Evolutionary conservation across 2,888 invertebrate species (phyloP), one percentile per base, ranked within the genome.

Genomic region (Xylota segnis): DNA sequence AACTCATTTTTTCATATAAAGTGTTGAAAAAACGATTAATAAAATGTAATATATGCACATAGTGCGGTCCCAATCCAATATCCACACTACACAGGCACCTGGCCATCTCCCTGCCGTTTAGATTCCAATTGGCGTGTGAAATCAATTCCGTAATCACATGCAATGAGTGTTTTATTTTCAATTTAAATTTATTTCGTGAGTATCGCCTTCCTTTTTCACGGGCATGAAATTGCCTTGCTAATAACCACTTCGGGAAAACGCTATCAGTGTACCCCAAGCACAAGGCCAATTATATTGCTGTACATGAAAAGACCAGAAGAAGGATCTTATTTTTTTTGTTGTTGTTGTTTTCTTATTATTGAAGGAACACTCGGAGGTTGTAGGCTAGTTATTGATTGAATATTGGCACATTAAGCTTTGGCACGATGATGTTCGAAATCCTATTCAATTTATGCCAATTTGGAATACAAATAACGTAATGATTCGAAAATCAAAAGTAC

Each of bases 91-190:
- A 12, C 59, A 40, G 40, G 18, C n/a, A 40, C 40, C 59, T 59
- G 37, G 40, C 37, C 59, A 59, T 14, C 40, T 59, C 23, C 2
- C 10, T 37, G 6, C 10, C 37, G 10, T 59, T 59, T 40, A 23
- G 12, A 23, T 14, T 9, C 1, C 32, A 50, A 65, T 65, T 66
- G 66, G 27, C 37, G 16, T 70, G 70, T 56, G 43, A 45, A 70
- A 45, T 70, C 56, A 56, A 27, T 45, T 43, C 12, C 43, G 56
- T 70, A 68, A 68, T 52, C 40, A 37, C 66, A 37, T 50, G 23
- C 52, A 52, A 37, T 66, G 37, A 29, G 56, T 56, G 56, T 54
- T 43, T 68, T 32, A 68, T 68, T 68, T 54, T 43, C 68, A 70
- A 61, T 45, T 29, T 29, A 61, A 61, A 43, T 45, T 61, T 45